phyloP scores from a whole-genome alignment of 2,888 invertebrate species.

The Theretra japonica region DNA sequence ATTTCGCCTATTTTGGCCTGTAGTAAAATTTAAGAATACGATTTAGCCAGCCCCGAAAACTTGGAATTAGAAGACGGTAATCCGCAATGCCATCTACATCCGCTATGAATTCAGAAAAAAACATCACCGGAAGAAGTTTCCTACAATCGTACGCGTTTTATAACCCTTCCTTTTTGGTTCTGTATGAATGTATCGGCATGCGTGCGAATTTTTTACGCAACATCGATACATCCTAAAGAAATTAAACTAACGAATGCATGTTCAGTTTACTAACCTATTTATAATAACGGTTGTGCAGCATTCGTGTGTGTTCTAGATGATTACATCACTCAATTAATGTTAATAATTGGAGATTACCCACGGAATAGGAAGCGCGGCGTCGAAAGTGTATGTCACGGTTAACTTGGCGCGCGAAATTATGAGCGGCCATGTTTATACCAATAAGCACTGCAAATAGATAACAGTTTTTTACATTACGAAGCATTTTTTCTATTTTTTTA shows the following conservation, averaged over 20 bases:
- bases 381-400: slow-evolving; percentile 58
- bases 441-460: not conserved
- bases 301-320: not conserved
- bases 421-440: slow-evolving; percentile 29
- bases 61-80: too few relatives aligned
- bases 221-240: not conserved
- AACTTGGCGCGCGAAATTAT: slow-evolving; percentile 52
- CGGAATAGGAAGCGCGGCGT: slow-evolving; percentile 60
- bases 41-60: too few relatives aligned
- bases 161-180: not conserved
- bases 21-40: too few relatives aligned
- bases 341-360: slow-evolving; percentile 34
- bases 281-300: not conserved
- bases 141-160: too few relatives aligned
- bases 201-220: not conserved
- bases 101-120: too few relatives aligned
- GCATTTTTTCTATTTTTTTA: not conserved
- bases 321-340: slow-evolving; percentile 17
- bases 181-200: not conserved
- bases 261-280: slow-evolving; percentile 21
- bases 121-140: too few relatives aligned
- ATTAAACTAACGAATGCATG: slow-evolving; percentile 2
- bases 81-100: too few relatives aligned
- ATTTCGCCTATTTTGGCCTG: too few relatives aligned
- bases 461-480: not conserved